Percentiles rank a stretch among this genome's conserved stretches.
phyloP scores from a whole-genome alignment of 2,113 vertebrate species.

The Arothron firmamentum region DNA sequence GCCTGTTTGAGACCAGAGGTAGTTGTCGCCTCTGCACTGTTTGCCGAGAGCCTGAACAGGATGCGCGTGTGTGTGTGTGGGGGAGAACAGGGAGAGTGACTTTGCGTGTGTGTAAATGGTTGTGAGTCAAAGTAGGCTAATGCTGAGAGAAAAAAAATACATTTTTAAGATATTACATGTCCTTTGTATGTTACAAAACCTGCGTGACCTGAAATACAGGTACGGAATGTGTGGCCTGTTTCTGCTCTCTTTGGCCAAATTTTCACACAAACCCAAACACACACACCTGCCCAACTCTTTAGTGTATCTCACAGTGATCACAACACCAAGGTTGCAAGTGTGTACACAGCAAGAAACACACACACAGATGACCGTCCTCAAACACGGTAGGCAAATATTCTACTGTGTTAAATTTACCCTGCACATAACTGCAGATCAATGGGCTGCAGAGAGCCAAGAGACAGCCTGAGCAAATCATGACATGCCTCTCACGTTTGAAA shows the following conservation, averaged over 20 bases:
- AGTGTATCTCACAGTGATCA: conserved; percentile 19
- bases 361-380: neutral
- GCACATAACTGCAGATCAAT: neutral
- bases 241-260: conserved; percentile 3
- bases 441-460: neutral
- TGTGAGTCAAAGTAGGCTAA: neutral
- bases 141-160: neutral
- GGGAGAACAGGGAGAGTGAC: neutral
- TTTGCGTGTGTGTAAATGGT: neutral
- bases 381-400: conserved; percentile 4
- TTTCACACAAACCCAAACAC: conserved; percentile 27
- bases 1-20: conserved; percentile 29
- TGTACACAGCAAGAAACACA: conserved; percentile 10
- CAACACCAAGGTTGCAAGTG: conserved; percentile 9
- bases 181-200: neutral
- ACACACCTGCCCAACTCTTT: conserved; percentile 7
- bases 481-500: neutral
- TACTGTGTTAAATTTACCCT: conserved; percentile 10
- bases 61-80: conserved; percentile 7
- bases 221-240: neutral
- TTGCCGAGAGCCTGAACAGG: conserved; percentile 30
- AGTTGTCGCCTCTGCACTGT: conserved; percentile 42
- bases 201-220: too few species aligned
- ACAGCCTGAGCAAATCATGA: neutral
- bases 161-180: neutral